Evolutionary conservation across 2,113 vertebrate species (phyloP), one percentile per base, ranked within the genome.

Genomic region (Phalacrocorax pelagicus): DNA sequence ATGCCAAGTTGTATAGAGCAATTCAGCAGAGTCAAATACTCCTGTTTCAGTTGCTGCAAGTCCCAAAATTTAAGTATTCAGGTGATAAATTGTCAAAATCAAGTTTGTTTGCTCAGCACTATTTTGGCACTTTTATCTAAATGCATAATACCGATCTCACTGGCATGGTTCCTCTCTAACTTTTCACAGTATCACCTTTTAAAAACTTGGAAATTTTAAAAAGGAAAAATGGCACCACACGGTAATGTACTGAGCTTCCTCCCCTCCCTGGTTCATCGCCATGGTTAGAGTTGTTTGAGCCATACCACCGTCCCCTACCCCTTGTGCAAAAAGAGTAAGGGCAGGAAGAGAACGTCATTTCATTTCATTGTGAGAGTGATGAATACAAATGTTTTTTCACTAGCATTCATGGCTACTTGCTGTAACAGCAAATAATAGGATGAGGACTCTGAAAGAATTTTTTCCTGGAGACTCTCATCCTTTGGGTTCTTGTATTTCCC

Each of bases 281-380:
- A 30, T 2, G 24, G 20, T 16, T 62, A 47, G 24, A 59, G 14
- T 54, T 0, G 0, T 19, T 80, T 80, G 38, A 57, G 21, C 4
- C 27, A 5, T 34, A 47, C 6, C 22, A 38, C 5, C 1, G 1
- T 27, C 2, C 22, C 21, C 44, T 62, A 24, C 9, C 24, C 7
- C 26, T 10, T 67, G n/a, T 51, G 9, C n/a, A 51, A 26, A n/a
- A 69, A 69, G 34, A n/a, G 22, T 26, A 49, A 69, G 44, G 16
- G 16, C 23, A n/a, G 23, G 34, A 69, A 69, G 34, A 49, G 66
- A n/a, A n/a, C 16, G 46, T 23, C 44, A 26, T 47, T 67, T 46
- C 44, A 46, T 18, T 18, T 46, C 44, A 46, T 17, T 61, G 29
- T 27, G 44, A 81, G 19, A 67, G 4, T 11, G 32, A 75, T 34